Conservation (phyloP, 2,888 invertebrate species). For the Tyria jacobaeae region DNA sequence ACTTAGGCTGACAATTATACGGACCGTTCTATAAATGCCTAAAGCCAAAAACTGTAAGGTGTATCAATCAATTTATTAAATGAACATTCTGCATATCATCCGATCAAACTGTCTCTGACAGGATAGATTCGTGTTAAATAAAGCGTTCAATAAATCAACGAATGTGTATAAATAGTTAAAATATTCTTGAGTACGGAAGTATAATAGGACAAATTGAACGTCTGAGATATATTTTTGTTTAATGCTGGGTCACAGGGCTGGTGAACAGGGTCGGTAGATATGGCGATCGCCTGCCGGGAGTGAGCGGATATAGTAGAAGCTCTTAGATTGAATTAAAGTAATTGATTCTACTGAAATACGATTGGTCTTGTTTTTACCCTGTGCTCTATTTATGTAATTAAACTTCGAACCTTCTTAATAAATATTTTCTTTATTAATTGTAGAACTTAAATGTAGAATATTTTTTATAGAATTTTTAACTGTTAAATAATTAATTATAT, state of each 20-base stretch:
- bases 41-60: too few species aligned
- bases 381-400: too few species aligned
- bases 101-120: neutral
- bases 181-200: neutral
- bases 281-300: neutral
- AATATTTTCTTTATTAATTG: too few species aligned
- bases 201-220: neutral
- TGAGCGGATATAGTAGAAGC: neutral
- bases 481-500: too few species aligned
- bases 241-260: neutral
- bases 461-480: too few species aligned
- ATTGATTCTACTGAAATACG: too few species aligned
- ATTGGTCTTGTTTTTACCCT: too few species aligned
- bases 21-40: too few species aligned
- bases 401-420: too few species aligned
- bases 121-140: neutral
- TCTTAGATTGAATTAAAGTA: neutral
- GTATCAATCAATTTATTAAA: too few species aligned
- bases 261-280: neutral
- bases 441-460: too few species aligned
- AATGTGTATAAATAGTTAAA: neutral
- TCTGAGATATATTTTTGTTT: neutral
- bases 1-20: too few species aligned
- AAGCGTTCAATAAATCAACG: neutral
- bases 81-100: neutral